Evolutionary conservation across 2,888 invertebrate genomes (phyloP), one percentile per base, ranked within the genome.

Genomic region (Drosophila antonietae): DNA sequence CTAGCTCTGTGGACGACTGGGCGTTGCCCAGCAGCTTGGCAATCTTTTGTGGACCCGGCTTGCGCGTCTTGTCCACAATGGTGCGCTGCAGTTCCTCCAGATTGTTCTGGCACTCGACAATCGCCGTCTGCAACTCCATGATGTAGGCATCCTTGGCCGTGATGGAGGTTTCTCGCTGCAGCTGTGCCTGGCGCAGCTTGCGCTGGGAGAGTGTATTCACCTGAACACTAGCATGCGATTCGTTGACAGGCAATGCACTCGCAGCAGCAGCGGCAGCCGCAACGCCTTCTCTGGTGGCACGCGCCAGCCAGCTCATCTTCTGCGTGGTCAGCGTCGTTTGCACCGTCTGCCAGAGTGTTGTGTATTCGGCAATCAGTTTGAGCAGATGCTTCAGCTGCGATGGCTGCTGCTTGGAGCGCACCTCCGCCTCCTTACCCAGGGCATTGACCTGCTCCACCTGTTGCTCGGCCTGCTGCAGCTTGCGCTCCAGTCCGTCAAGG

Each of bases 101-200:
- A 71, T 96, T 95, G 9, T 93, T 94, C 55, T 94, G 94, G 76
- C 96, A 95, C 89, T 97, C 97, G 49, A 93, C 93, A 6, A 97
- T 94, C 0, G 97, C 97, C 5, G 95, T 94, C 46, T 94, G 94
- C 43, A 97, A 92, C 91, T 97, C 97, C 81, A 95, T 95, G 62
- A 95, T 93, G 90, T 97, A 97, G 0, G 97, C 97, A 89, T 97
- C 97, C 91, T 96, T 96, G 6, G 97, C 95, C 47, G 97, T 97
- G 71, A 96, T 95, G 15, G 95, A 95, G 1, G 95, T 95, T 93
- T 95, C 95, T 23, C 94, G 93, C 52, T 94, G 93, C 52, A 95
- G 88, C 31, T 85, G 90, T 0, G 88, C 88, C 57, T 91, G 90
- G 0, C 88, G 84, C 33, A 88, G 28, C 56, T 90, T 91, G 49